Percentiles rank a stretch among this genome's conserved stretches.
Evolutionary conservation across 2,888 invertebrate species (phyloP).

Genomic region (Epistrophe grossulariae): DNA sequence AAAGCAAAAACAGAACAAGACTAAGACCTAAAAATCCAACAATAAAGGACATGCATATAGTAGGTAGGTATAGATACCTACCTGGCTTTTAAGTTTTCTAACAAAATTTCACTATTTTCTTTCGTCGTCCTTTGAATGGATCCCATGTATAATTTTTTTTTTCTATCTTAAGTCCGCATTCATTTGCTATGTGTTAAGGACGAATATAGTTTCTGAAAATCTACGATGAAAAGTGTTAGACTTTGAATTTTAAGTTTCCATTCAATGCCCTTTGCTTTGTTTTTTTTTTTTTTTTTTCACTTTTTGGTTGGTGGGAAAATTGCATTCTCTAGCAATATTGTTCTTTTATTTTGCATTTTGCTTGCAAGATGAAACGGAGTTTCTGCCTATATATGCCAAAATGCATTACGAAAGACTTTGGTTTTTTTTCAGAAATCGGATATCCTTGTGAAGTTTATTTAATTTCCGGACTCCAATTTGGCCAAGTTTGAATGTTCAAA

Average conservation of each 20-base stretch:
- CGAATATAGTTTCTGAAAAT: neutral
- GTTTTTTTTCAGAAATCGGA: conserved; percentile 41
- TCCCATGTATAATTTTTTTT: neutral
- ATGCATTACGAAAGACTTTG: conserved; percentile 36
- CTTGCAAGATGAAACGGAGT: conserved; percentile 8
- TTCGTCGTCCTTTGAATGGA: conserved; percentile 15
- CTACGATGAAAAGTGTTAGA: conserved; percentile 14
- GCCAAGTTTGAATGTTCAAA: conserved; percentile 39
- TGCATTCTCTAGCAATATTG: conserved; percentile 52
- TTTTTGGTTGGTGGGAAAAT: conserved; percentile 26
- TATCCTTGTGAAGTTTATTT: conserved; percentile 64
- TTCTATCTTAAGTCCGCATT: neutral
- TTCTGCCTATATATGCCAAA: conserved; percentile 34
- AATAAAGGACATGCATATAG: conserved; percentile 47
- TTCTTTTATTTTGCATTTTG: conserved; percentile 21
- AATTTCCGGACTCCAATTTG: conserved; percentile 56
- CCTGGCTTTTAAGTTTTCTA: conserved; percentile 44
- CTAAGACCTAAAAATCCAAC: conserved; percentile 37
- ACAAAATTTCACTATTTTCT: conserved; percentile 19
- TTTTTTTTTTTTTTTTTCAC: neutral
- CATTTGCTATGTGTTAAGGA: conserved; percentile 27
- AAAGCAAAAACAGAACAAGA: neutral
- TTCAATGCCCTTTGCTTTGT: neutral
- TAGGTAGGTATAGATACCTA: too few relatives aligned
- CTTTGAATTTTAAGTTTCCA: conserved; percentile 48